Base-by-base conservation (phyloP, 1,140 invertebrate genomes). In the Zaprionus gabonicus region DNA sequence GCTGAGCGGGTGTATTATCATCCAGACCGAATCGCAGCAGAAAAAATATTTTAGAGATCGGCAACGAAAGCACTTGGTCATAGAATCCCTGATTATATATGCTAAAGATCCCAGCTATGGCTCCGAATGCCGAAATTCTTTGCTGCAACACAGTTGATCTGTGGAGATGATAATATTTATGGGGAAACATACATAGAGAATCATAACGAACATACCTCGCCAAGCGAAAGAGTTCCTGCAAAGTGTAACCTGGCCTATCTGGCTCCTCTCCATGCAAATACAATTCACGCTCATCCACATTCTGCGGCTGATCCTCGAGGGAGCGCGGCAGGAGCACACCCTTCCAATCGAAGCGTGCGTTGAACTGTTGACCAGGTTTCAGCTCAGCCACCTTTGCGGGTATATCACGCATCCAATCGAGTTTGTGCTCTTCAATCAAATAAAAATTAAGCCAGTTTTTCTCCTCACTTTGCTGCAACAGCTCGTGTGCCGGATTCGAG, bases 211-310 rank as follows among this genome's bases (percentile, higher is more conserved):
- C 44, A 0, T 31, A 92, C 91, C 91, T 81, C 15, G 91, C 91
- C 3, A 98, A 92, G 76, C 96, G 95, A 83, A 98, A 95, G 0
- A 99, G 93, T 94, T 99, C 98, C 80, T 96, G 96, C 2, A 99
- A 86, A 2, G 96, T 96, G 91, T 99, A 99, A 0, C 98, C 98
- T 17, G 98, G 96, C 83, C 97, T 94, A 80, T 97, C 96, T 25
- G 97, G 96, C 93, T 99, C 98, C 81, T 98, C 96, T 1, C 97
- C 98, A 93, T 99, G 98, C 93, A 98, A 97, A 93, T 98, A 97
- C 6, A 99, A 93, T 55, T 95, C 96, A 63, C 95, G 90, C 34
- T 95, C 94, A 20, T 95, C 93, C 9, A 93, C 94, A 74, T 96
- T 95, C 49, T 95, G 94, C 17, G 94, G 93, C 2, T 34, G 1